A percentile compares a stretch with the other conserved stretches of the same genome.
Evolutionary conservation across 2,888 invertebrate genomes (phyloP).

Genomic region (Idaea dimidiata): DNA sequence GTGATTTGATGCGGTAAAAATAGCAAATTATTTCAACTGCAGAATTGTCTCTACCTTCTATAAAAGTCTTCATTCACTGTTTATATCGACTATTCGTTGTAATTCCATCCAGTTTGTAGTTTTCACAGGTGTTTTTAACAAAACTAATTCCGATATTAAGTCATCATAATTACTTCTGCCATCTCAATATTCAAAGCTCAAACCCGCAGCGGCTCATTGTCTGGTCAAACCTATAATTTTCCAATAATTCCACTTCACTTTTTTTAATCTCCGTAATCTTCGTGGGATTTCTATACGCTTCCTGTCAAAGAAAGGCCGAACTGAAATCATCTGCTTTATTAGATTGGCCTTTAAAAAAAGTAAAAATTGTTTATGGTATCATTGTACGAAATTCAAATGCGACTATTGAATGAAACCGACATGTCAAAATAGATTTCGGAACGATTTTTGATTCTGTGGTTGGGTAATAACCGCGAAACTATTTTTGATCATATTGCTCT

Average conservation of each 20-base stretch:
- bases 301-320: slow-evolving; percentile 63
- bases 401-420: slow-evolving; percentile 53
- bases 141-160: slow-evolving; percentile 23
- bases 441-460: slow-evolving; percentile 45
- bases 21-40: neutral
- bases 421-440: slow-evolving; percentile 69
- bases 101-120: neutral
- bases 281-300: slow-evolving; percentile 74
- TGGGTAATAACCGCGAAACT: slow-evolving; percentile 69
- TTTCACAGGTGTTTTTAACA: slow-evolving; percentile 5
- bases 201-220: slow-evolving; percentile 44
- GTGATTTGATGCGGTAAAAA: slow-evolving; percentile 26
- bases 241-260: slow-evolving; percentile 72
- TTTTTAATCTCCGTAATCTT: slow-evolving; percentile 65
- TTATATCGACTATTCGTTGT: neutral
- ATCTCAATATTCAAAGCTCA: slow-evolving; percentile 39
- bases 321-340: slow-evolving; percentile 58
- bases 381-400: slow-evolving; percentile 50
- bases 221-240: slow-evolving; percentile 63
- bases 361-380: slow-evolving; percentile 68
- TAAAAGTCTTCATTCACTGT: no score
- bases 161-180: slow-evolving; percentile 52
- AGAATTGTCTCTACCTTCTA: no score
- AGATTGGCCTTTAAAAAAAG: slow-evolving; percentile 40
- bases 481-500: slow-evolving; percentile 50